These are phyloP conservation scores for Neopipo cinnamomea DNA, from an alignment of 2,113 vertebrate genomes.

Conservation along the genomic window DNA sequence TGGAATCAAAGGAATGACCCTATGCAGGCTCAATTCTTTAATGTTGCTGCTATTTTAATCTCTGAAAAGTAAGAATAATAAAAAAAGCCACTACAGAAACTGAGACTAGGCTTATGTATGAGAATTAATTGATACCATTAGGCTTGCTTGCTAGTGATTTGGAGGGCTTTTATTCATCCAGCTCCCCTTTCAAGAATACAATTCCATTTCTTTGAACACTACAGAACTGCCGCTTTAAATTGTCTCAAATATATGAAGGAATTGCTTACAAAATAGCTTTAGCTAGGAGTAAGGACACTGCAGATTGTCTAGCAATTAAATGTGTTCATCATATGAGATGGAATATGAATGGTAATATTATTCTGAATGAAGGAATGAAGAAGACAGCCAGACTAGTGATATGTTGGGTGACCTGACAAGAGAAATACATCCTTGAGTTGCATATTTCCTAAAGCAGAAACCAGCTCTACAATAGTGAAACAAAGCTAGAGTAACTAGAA, in stretches of 20 bases:
- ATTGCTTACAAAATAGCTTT: not conserved
- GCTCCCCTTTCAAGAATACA: not conserved
- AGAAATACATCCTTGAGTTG: not conserved
- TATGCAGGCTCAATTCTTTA: not conserved
- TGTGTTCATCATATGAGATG: not conserved
- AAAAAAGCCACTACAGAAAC: not conserved
- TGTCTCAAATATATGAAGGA: not conserved
- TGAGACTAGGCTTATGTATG: not conserved
- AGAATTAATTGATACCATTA: not conserved
- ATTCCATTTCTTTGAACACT: not conserved
- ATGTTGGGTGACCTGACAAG: not conserved
- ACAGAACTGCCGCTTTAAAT: conserved; percentile 10
- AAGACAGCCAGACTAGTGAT: not conserved
- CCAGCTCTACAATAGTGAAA: not conserved
- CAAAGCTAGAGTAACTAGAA: not conserved
- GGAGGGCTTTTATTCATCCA: not conserved
- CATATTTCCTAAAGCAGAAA: conserved; percentile 3
- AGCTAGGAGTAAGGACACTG: not conserved
- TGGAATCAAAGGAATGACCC: not conserved
- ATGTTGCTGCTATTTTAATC: not conserved
- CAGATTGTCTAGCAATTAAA: conserved; percentile 12
- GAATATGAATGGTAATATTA: not conserved
- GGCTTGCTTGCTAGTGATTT: not conserved
- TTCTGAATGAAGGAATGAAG: conserved; percentile 11
- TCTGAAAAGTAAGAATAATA: not conserved